These are phyloP conservation scores for Sphecodes monilicornis DNA, from an alignment of 2,888 invertebrate species.

Conservation along the genomic window DNA sequence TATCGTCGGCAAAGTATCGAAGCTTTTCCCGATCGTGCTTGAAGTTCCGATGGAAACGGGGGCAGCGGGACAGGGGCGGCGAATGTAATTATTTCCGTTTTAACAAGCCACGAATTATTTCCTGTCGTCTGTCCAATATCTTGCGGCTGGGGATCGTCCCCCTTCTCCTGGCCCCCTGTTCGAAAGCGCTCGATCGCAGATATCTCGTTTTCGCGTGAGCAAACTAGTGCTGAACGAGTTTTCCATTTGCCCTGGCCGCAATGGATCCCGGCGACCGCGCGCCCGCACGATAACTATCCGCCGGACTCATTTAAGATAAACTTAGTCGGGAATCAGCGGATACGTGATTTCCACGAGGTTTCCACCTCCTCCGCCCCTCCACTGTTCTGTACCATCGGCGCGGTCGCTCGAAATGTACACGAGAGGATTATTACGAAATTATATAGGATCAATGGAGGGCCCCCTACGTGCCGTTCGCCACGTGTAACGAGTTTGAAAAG, in stretches of 20 bases:
- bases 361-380: conserved; percentile 36
- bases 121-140: conserved; percentile 45
- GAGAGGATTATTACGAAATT: conserved; percentile 79
- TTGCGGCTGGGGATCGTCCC: conserved; percentile 8
- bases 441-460: conserved; percentile 70
- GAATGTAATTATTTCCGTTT: conserved; percentile 52
- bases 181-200: conserved; percentile 39
- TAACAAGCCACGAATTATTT: conserved; percentile 52
- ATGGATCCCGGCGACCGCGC: conserved; percentile 58
- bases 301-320: conserved; percentile 74
- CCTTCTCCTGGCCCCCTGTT: conserved; percentile 19
- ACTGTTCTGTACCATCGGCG: not conserved
- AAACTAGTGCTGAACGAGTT: conserved; percentile 60
- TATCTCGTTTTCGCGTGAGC: conserved; percentile 54
- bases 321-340: conserved; percentile 71
- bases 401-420: conserved; percentile 67
- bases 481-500: conserved; percentile 59
- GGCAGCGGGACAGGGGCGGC: not conserved
- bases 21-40: conserved; percentile 13
- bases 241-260: conserved; percentile 60
- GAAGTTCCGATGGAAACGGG: conserved; percentile 36
- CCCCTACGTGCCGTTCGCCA: conserved; percentile 57
- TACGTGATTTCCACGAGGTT: conserved; percentile 74
- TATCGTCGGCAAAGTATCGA: conserved; percentile 28
- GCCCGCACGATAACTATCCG: conserved; percentile 57